phyloP scores from a whole-genome alignment of 2,888 invertebrate species.

The Cataglyphis albicans region DNA sequence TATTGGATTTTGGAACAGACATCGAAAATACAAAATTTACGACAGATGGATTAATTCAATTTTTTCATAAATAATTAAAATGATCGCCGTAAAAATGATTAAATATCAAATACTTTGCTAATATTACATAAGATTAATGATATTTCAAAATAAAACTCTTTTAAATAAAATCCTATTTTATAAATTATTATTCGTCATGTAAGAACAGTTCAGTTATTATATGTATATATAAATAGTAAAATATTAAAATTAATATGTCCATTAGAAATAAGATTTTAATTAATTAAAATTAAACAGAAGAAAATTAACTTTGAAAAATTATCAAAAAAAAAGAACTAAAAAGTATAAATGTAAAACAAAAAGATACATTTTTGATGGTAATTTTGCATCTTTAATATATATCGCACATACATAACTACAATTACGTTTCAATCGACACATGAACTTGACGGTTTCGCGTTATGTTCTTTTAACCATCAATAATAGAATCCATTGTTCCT shows the following conservation, averaged over 20 bases:
- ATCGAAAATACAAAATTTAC: not conserved
- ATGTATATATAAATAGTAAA: not conserved
- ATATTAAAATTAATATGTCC: not conserved
- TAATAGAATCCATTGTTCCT: slow-evolving; percentile 77
- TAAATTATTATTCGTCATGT: not conserved
- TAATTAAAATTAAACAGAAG: not conserved
- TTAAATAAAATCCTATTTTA: not conserved
- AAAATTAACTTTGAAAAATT: not conserved
- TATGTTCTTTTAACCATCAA: slow-evolving; percentile 58
- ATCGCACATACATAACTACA: not conserved
- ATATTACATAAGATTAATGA: not conserved
- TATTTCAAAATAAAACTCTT: not conserved
- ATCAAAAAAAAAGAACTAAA: not conserved
- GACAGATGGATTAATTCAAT: not conserved
- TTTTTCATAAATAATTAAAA: slow-evolving; percentile 1
- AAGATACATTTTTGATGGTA: not conserved
- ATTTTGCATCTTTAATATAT: not conserved
- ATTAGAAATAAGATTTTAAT: not conserved
- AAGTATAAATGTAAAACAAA: not conserved
- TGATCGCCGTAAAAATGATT: not conserved
- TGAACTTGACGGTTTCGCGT: not conserved
- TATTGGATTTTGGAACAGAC: not conserved
- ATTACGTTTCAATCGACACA: not conserved
- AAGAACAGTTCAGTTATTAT: not conserved
- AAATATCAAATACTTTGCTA: not conserved